Percentiles rank a stretch among this genome's conserved stretches.
These are phyloP conservation scores for Pediacus dermestoides DNA, from an alignment of 2,888 invertebrate species.

Conservation along the genomic window DNA sequence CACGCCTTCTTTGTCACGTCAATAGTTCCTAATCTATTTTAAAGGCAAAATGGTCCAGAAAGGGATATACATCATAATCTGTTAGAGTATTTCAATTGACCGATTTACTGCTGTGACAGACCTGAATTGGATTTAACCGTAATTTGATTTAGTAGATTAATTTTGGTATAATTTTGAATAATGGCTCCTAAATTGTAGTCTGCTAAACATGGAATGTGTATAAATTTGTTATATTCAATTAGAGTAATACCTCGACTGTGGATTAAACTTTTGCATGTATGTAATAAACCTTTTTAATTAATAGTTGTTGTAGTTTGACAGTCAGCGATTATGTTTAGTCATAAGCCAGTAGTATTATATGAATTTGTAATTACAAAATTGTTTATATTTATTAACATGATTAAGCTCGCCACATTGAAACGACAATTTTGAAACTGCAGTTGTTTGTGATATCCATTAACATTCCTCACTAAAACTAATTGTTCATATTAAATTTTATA, in stretches of 20 bases:
- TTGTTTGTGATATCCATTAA: too few relatives aligned
- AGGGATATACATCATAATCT: slow-evolving; percentile 35
- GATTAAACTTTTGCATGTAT: neutral
- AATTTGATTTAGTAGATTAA: slow-evolving; percentile 43
- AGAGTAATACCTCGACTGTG: neutral
- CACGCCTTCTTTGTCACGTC: slow-evolving; percentile 17
- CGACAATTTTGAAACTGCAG: too few relatives aligned
- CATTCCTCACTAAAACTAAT: too few relatives aligned
- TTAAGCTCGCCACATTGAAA: too few relatives aligned
- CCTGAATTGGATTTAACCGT: slow-evolving; percentile 39
- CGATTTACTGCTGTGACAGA: slow-evolving; percentile 37
- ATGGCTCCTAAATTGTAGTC: slow-evolving; percentile 24
- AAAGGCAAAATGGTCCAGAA: slow-evolving; percentile 24
- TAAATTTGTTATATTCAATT: slow-evolving; percentile 16
- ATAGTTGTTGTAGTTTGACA: too few relatives aligned
- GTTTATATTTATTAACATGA: too few relatives aligned
- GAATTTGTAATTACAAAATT: too few relatives aligned
- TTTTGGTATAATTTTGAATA: slow-evolving; percentile 43
- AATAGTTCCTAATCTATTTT: slow-evolving; percentile 20
- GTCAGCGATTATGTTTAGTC: too few relatives aligned
- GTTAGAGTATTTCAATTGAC: slow-evolving; percentile 37
- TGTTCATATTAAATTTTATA: too few relatives aligned
- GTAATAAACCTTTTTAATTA: slow-evolving; percentile 2
- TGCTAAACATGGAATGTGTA: slow-evolving; percentile 15
- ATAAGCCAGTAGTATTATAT: too few relatives aligned